These are phyloP conservation scores for Clinocottus analis DNA, from an alignment of 2,113 vertebrate species.

Conservation along the genomic window DNA sequence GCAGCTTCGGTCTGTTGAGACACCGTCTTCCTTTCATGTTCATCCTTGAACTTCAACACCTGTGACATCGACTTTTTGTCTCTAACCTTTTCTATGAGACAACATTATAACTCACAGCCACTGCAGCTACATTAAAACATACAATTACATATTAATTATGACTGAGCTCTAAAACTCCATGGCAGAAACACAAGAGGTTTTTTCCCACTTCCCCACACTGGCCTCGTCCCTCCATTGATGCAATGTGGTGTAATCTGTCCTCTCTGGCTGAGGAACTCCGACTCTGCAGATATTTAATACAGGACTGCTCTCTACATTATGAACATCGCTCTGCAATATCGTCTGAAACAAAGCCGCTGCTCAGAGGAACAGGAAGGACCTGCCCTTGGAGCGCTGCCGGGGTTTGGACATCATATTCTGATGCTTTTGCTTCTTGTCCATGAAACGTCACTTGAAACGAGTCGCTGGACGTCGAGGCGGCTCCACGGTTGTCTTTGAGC, in stretches of 20 bases:
- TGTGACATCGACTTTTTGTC: constrained; percentile 10
- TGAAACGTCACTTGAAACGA: constrained; percentile 4
- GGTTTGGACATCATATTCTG: constrained; percentile 41
- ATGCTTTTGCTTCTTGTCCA: constrained; percentile 13
- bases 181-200: constrained; percentile 30
- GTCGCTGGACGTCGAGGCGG: background rate
- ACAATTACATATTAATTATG: constrained; percentile 32
- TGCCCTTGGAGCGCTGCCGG: constrained; percentile 50
- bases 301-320: constrained; percentile 73
- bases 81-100: background rate
- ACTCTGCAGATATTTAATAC: constrained; percentile 79
- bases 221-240: constrained; percentile 58
- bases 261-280: constrained; percentile 53
- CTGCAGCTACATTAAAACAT: constrained; percentile 22
- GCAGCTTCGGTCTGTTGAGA: constrained; percentile 27
- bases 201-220: constrained; percentile 24
- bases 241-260: constrained; percentile 67
- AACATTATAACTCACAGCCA: constrained; percentile 20
- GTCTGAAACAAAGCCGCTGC: constrained; percentile 48
- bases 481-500: background rate
- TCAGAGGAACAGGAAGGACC: constrained; percentile 59
- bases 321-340: constrained; percentile 63
- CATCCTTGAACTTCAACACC: constrained; percentile 27
- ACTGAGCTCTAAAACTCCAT: constrained; percentile 20
- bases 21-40: constrained; percentile 24